Evolutionary conservation across 2,113 vertebrate genomes (phyloP), one percentile per base, ranked within the genome.

Genomic region (Podiceps cristatus): DNA sequence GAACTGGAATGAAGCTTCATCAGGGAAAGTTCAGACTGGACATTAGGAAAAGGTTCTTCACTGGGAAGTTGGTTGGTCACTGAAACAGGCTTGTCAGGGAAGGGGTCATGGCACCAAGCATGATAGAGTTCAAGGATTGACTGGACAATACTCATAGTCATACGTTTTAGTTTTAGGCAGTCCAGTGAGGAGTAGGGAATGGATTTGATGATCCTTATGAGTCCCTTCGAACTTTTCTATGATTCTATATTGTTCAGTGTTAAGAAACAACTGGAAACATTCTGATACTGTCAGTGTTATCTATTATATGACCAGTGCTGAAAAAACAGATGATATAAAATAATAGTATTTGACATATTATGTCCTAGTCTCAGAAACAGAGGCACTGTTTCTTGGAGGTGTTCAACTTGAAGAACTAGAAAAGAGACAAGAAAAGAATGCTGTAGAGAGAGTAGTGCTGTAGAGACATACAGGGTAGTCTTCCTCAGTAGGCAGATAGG

Each of bases 161-260:
- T 47, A n/a, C 10, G 5, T 18, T 40, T 79, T 40, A 63, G 18
- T 55, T 55, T 71, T 55, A 63, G 22, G 28, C 28, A 63, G 28
- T 28, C 5, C 23, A 55, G 15, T 1, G 0, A 79, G 24, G 13
- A 16, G 33, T 24, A 18, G 7, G 14, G 8, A 40, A 17, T 33
- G 15, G 29, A 33, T 5, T 55, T 4, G 0, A 7, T 42, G 10
- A 27, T 63, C 15, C 7, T n/a, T 53, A n/a, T n/a, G 4, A 2
- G 4, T 49, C 13, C 25, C 19, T 80, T 81, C 4, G 17, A 81
- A 31, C 11, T 44, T 42, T 55, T 88, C n/a, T 69, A 11, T 72
- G 60, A 44, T 35, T 52, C 55, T 56, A n/a, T 63, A 56, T 33
- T 35, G 28, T 49, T 81, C 13, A 64, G 10, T 47, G 19, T 67